Evolutionary conservation across 2,888 invertebrate species (phyloP), one percentile per base, ranked within the genome.

Genomic region (Drosophila merina): DNA sequence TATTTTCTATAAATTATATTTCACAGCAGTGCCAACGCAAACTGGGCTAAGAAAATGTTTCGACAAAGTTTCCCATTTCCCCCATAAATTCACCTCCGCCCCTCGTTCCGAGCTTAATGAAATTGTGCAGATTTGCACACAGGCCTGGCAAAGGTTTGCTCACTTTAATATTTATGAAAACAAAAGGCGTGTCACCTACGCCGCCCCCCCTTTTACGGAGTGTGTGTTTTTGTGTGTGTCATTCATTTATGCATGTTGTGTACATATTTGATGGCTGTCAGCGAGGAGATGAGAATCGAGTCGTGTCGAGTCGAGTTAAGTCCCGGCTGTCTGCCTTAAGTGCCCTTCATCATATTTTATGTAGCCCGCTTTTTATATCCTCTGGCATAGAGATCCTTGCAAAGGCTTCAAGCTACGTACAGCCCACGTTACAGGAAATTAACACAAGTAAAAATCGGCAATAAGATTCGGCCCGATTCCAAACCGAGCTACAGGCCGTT

Each of bases 271-370:
- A 82, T 82, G 77, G 82, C 82, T 82, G 86, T 77, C 86, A 82
- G 68, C 64, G 57, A 36, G 38, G 14, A 28, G 63, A 44, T 42
- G 52, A 48, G 60, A 14, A 48, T 52, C 45, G 70, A 68, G 69
- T 51, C 40, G 50, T 20, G 58, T 25, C 30, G 47, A 51, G 59
- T 36, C 59, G 40, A 40, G 40, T 30, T 14, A 14, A 30, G 54
- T 20, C 30, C 20, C 26, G 67, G 57, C 68, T 45, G 74, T 50
- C 72, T 69, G 73, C 51, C 79, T 79, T 83, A 79, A 81, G 86
- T 81, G 77, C 77, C 76, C 79, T 79, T 77, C 83, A 81, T 84
- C 83, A 85, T 81, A 81, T 79, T 85, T 84, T 84, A 84, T 85
- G 85, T 79, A 45, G 70, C 52, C 54, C 4, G 49, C 50, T 57